These are phyloP conservation scores for Crypturellus undulatus DNA, from an alignment of 2,113 vertebrate species.

Conservation along the genomic window DNA sequence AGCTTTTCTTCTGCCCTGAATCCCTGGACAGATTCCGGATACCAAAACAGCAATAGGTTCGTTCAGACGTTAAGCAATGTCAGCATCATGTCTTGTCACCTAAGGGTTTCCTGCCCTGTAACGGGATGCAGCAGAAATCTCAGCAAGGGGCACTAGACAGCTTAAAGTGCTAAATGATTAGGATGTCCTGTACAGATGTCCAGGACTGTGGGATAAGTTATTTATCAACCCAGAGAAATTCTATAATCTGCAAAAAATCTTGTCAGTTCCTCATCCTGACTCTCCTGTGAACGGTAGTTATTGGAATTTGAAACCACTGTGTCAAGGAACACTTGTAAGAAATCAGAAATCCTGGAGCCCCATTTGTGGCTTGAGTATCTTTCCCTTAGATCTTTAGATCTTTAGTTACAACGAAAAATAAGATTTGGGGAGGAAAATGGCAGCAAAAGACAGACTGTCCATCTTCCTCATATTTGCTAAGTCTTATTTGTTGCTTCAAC, in stretches of 20 bases:
- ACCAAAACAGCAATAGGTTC: background rate
- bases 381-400: background rate
- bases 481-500: background rate
- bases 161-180: background rate
- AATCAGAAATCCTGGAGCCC: background rate
- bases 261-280: background rate
- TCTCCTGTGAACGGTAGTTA: background rate
- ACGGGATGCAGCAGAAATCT: background rate
- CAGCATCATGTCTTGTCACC: background rate
- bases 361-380: background rate
- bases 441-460: background rate
- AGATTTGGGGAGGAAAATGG: background rate
- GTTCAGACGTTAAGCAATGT: background rate
- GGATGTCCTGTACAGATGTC: background rate
- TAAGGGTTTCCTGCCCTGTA: background rate
- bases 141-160: background rate
- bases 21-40: background rate
- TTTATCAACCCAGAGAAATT: background rate
- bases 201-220: background rate
- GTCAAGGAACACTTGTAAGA: background rate
- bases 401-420: background rate
- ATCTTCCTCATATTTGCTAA: background rate
- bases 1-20: background rate
- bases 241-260: background rate
- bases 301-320: background rate